Evolutionary conservation across 2,797 vertebrate genomes (phyloP).

Genomic region (Heliangelus exortis): DNA sequence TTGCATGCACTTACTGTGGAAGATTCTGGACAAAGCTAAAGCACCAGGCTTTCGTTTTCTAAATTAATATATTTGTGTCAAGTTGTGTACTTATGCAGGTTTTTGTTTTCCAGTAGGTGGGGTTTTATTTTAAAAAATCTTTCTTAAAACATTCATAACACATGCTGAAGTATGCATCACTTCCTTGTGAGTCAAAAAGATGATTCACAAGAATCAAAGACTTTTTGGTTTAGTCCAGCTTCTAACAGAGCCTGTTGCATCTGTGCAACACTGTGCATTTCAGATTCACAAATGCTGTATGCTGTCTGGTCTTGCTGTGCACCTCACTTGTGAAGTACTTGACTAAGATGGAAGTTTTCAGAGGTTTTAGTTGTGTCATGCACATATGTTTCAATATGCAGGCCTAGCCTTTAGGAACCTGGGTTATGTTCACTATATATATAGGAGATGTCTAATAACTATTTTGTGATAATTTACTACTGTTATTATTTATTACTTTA

Average conservation of each 20-base stretch:
- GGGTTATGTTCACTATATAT: neutral
- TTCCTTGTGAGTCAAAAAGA: conserved; percentile 37
- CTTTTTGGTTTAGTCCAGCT: neutral
- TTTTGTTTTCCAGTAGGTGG: conserved; percentile 20
- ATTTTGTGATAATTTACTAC: neutral
- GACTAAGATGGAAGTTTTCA: neutral
- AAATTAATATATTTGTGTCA: neutral
- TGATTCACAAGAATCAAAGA: neutral
- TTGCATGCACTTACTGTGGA: neutral
- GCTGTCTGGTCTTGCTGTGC: neutral
- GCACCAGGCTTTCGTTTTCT: neutral
- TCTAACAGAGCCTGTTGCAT: neutral
- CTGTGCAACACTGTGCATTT: neutral
- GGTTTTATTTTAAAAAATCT: neutral
- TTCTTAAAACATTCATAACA: neutral
- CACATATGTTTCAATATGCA: fast-evolving
- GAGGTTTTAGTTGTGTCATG: neutral
- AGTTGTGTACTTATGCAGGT: neutral
- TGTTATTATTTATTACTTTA: neutral
- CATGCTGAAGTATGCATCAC: neutral
- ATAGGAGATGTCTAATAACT: neutral
- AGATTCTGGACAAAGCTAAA: neutral
- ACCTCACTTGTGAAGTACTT: neutral
- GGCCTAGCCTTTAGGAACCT: neutral
- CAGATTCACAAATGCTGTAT: neutral